Evolutionary conservation across 2,888 invertebrate species (phyloP).

Genomic region (Pristionchus exspectatus): DNA sequence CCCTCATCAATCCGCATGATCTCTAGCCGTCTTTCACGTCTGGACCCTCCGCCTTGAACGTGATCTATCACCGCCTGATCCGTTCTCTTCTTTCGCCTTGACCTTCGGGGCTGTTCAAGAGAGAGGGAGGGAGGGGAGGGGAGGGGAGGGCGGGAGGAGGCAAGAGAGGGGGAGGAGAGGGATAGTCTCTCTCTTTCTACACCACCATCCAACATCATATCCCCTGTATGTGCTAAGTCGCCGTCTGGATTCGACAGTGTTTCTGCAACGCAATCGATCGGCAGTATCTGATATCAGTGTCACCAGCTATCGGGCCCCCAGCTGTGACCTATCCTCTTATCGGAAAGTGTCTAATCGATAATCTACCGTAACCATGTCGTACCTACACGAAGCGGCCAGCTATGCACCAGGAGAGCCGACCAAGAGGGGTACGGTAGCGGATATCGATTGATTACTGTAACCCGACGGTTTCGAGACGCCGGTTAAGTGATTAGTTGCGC

Average conservation of each 20-base stretch:
- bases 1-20: background rate
- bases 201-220: background rate
- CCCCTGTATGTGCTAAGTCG: conserved; percentile 47
- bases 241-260: conserved; percentile 8
- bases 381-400: conserved; percentile 68
- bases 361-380: conserved; percentile 62
- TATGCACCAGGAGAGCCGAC: conserved; percentile 66
- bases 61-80: background rate
- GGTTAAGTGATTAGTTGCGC: conserved; percentile 30
- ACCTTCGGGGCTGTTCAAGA: conserved; percentile 49
- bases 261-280: background rate
- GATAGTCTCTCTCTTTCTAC: background rate
- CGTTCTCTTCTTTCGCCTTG: conserved; percentile 47
- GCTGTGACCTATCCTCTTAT: background rate
- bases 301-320: conserved; percentile 42
- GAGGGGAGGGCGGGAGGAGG: conserved; percentile 24
- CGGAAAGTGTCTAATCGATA: background rate
- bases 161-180: background rate
- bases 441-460: conserved; percentile 19
- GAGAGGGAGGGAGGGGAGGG: background rate
- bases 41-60: background rate
- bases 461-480: background rate
- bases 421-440: background rate
- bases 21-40: conserved; percentile 8
- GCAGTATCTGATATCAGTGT: background rate